Conservation (phyloP, 1,140 invertebrate species). For the Uloborus diversus region DNA sequence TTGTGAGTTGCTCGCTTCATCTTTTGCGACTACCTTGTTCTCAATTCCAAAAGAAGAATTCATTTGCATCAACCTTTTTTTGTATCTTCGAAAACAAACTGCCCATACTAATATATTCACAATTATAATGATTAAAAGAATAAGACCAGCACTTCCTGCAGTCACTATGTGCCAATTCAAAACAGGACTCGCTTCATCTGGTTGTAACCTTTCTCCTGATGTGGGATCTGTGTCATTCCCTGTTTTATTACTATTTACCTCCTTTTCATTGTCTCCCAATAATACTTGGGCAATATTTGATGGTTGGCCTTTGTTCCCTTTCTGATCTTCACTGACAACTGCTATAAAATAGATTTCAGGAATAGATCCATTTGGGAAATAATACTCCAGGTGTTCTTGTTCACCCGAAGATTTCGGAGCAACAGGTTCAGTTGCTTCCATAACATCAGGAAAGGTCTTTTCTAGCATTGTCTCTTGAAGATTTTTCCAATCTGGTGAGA, state of each 20-base stretch:
- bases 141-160: not conserved
- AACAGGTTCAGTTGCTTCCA: not conserved
- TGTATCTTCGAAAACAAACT: conserved; percentile 16
- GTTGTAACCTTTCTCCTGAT: not conserved
- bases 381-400: not conserved
- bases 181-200: not conserved
- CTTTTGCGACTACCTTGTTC: not conserved
- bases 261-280: not conserved
- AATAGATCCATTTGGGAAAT: not conserved
- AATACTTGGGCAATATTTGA: conserved; percentile 26
- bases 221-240: not conserved
- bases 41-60: no score
- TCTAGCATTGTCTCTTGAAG: conserved; percentile 25
- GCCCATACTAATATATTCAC: conserved; percentile 32
- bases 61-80: no score
- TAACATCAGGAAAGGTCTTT: not conserved
- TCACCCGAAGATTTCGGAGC: conserved; percentile 1
- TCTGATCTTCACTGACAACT: not conserved
- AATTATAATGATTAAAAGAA: conserved; percentile 8
- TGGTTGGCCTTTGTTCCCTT: conserved; percentile 5
- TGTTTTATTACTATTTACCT: not conserved
- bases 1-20: not conserved
- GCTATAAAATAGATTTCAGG: conserved; percentile 5
- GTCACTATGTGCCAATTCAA: not conserved
- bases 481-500: conserved; percentile 36